Base-by-base conservation (phyloP, 1,140 invertebrate genomes). In the Drosophila setifemur region DNA sequence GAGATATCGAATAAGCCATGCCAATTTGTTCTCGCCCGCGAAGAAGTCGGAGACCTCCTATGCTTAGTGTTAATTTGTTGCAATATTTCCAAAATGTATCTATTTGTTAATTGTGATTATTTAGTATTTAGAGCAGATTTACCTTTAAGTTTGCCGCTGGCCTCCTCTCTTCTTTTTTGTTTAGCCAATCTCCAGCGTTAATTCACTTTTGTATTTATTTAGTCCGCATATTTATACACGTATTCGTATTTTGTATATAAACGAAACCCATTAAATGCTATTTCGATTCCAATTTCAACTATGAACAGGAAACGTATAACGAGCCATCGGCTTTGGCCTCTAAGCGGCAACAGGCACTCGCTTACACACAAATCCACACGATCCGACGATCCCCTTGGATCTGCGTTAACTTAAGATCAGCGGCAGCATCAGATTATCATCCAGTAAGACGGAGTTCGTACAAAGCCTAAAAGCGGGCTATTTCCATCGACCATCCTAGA, bases 251-350 rank as follows among this genome's bases (percentile, higher is more conserved):
- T 47, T 64, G 48, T 47, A 81, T 72, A 83, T 60, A 77, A 57
- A 58, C 23, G 43, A 69, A 58, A 29, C 9, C 40, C 63, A 74
- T 71, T 52, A 33, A 60, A 70, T 57, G 26, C 40, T 23, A 54
- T 67, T 58, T 40, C 18, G 23, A 44, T 61, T 60, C 49, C 16
- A 9, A 72, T 48, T 70, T 33, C 16, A 5, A 19, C 42, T 9
- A 39, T 1, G n/a, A 53, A 70, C 68, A 89, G 88, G 88, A 69
- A 89, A 89, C 72, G 81, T 89, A 88, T 89, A 89, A 89, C 88
- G 81, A 86, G 88, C 39, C 69, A 76, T 86, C 42, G 77, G 77
- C 47, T 63, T 79, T 76, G 87, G 87, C 57, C 75, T 81, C 18
- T 87, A 83, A 85, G 18, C 61, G 47, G 35, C 48, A 42, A 18